These are phyloP conservation scores for Scleropages formosus DNA, from an alignment of 2,797 vertebrate genomes.

Conservation along the genomic window DNA sequence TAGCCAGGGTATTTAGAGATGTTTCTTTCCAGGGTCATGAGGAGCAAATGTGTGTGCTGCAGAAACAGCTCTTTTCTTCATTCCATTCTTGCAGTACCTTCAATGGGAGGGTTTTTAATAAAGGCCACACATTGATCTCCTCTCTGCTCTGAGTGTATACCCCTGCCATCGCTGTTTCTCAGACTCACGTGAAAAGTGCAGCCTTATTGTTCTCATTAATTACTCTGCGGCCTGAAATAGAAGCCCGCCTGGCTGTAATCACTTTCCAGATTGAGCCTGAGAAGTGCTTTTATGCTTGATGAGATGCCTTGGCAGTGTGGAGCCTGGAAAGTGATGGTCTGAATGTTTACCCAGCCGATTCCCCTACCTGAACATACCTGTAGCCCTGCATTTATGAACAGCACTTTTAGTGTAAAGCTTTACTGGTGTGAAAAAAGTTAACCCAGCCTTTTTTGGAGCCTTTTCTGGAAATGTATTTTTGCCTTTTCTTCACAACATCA, in stretches of 20 bases:
- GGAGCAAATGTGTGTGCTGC: neutral
- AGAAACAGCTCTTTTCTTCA: too few species aligned
- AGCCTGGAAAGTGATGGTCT: too few species aligned
- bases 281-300: neutral
- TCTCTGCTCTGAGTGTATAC: neutral
- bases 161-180: neutral
- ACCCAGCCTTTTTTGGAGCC: neutral
- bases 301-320: neutral
- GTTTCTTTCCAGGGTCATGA: neutral
- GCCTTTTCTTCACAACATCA: too few species aligned
- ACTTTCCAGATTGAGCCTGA: neutral
- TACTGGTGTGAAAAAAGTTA: conserved; percentile 11
- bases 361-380: too few species aligned
- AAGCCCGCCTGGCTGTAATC: neutral
- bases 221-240: neutral
- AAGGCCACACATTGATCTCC: neutral
- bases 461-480: too few species aligned
- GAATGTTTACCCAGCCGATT: too few species aligned
- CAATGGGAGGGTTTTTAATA: neutral
- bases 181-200: neutral
- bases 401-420: neutral
- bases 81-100: neutral
- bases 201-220: neutral
- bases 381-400: neutral
- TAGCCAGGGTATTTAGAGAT: neutral